phyloP scores from a whole-genome alignment of 2,113 vertebrate species.

The Pangasianodon hypophthalmus region DNA sequence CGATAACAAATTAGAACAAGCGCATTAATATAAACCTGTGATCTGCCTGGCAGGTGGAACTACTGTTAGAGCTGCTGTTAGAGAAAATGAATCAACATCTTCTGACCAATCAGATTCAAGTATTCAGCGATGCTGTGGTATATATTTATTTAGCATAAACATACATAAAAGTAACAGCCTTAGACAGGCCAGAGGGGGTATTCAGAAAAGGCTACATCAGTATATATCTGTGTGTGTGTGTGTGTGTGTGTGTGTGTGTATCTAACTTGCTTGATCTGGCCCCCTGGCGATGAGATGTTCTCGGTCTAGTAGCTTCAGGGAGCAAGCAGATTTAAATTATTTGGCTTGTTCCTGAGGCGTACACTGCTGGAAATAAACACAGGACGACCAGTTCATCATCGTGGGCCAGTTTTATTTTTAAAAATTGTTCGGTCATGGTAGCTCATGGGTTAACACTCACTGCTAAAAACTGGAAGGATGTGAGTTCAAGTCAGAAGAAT shows the following conservation, averaged over 20 bases:
- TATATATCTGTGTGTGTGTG: not conserved
- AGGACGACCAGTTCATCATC: slow-evolving; percentile 69
- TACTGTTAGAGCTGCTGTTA: not conserved
- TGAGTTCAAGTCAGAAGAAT: not conserved
- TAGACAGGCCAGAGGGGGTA: not conserved
- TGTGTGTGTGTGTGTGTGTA: slow-evolving; percentile 6
- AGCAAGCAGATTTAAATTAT: slow-evolving; percentile 49
- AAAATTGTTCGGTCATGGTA: not conserved
- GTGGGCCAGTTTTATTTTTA: slow-evolving; percentile 65
- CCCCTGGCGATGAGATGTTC: slow-evolving; percentile 57
- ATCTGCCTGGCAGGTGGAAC: not conserved
- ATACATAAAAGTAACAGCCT: not conserved
- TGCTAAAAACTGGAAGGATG: not conserved
- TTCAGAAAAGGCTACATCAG: not conserved
- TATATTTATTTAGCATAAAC: not conserved
- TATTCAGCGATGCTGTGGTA: not conserved
- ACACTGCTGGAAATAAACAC: slow-evolving; percentile 66
- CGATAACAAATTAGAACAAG: not conserved
- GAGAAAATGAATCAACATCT: not conserved
- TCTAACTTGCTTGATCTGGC: slow-evolving; percentile 40
- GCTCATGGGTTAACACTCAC: not conserved
- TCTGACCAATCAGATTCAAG: not conserved
- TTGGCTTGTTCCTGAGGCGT: slow-evolving; percentile 63
- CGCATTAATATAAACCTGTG: not conserved
- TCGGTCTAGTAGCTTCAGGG: slow-evolving; percentile 55